A percentile compares a stretch with the other conserved stretches of the same genome.
Evolutionary conservation across 2,888 invertebrate genomes (phyloP).

Genomic region (Drosophila birchii): DNA sequence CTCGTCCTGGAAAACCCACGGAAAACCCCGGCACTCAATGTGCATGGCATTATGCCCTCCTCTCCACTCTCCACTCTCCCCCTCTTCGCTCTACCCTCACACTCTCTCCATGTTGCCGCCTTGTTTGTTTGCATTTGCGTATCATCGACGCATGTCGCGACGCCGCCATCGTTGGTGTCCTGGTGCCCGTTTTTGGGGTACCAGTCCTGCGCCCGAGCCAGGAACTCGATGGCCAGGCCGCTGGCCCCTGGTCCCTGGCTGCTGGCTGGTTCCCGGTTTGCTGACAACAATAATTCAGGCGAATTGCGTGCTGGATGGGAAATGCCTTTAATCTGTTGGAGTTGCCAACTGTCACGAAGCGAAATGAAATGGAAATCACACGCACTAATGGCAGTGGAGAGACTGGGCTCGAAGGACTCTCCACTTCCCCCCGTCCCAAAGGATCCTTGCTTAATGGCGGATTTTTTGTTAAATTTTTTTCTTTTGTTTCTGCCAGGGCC

Average conservation of each 20-base stretch:
- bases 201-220: constrained; percentile 14
- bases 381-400: constrained; percentile 74
- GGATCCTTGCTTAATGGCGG: constrained; percentile 45
- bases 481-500: constrained; percentile 10
- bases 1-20: constrained; percentile 6
- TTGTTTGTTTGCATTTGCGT: constrained; percentile 80
- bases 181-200: constrained; percentile 30
- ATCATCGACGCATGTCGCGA: constrained; percentile 79
- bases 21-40: constrained; percentile 44
- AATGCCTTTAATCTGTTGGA: constrained; percentile 84
- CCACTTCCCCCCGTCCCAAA: not conserved
- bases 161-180: constrained; percentile 49
- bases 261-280: constrained; percentile 48
- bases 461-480: constrained; percentile 33
- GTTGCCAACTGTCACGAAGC: constrained; percentile 84
- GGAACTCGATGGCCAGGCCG: constrained; percentile 36
- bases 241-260: constrained; percentile 14
- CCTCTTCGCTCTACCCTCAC: not conserved
- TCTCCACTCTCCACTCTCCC: not conserved
- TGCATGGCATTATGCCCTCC: constrained; percentile 62
- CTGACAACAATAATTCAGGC: constrained; percentile 78
- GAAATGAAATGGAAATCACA: constrained; percentile 82
- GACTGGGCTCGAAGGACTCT: constrained; percentile 31
- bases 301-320: constrained; percentile 78
- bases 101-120: constrained; percentile 39